These are phyloP conservation scores for Hirtodrosophila confusa DNA, from an alignment of 2,888 invertebrate genomes.

Conservation along the genomic window DNA sequence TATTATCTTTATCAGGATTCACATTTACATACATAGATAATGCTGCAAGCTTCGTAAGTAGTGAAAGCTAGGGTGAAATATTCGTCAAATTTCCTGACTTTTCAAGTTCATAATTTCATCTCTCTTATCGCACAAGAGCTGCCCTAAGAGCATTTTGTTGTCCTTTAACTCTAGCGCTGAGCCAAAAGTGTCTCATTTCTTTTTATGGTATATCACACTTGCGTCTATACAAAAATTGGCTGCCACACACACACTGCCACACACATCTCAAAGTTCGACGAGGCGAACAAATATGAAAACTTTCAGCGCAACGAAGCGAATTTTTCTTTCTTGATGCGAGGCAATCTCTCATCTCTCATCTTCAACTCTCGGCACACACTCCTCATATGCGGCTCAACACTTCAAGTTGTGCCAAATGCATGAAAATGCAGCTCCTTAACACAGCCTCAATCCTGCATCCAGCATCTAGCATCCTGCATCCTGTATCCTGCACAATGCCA, in stretches of 20 bases:
- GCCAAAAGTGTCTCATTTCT: constrained; percentile 65
- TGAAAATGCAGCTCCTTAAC: constrained; percentile 76
- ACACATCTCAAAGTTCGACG: constrained; percentile 67
- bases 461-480: constrained; percentile 28
- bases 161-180: constrained; percentile 30
- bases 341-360: constrained; percentile 63
- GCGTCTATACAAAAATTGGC: constrained; percentile 64
- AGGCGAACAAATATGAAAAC: constrained; percentile 75
- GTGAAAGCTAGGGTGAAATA: constrained; percentile 8
- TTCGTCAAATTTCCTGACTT: constrained; percentile 10
- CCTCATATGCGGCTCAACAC: constrained; percentile 66
- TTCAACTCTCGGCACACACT: constrained; percentile 46
- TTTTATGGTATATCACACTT: constrained; percentile 60
- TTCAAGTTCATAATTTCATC: constrained; percentile 34
- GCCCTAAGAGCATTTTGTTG: constrained; percentile 12
- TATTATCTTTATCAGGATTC: too few species aligned
- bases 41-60: too few species aligned
- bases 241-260: constrained; percentile 25
- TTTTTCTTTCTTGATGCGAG: constrained; percentile 57
- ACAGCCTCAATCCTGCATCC: constrained; percentile 48
- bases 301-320: constrained; percentile 65
- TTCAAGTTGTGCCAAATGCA: constrained; percentile 73
- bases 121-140: constrained; percentile 40
- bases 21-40: too few species aligned
- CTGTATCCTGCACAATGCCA: constrained; percentile 45